Percentiles rank a stretch among this genome's conserved stretches.
Evolutionary conservation across 1,140 invertebrate species (phyloP).

Genomic region (Apis laboriosa): DNA sequence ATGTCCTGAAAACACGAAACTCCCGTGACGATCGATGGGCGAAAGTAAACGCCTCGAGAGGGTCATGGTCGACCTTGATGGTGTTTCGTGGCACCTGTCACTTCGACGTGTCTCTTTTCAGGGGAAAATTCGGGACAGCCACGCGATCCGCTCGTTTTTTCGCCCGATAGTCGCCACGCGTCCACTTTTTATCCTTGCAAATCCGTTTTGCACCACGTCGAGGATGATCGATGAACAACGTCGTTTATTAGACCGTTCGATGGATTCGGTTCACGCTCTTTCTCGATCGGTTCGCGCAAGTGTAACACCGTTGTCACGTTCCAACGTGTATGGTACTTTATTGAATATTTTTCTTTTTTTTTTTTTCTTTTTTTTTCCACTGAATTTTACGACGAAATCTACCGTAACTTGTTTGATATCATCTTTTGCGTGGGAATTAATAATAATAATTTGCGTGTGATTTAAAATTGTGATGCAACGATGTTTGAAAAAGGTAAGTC

Average conservation of each 20-base stretch:
- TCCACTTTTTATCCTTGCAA: conserved; percentile 29
- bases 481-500: no score
- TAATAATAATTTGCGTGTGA: no score
- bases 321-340: no score
- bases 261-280: background rate
- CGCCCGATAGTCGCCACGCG: background rate
- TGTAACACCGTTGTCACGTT: background rate
- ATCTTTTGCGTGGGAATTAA: no score
- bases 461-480: no score
- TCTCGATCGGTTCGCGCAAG: background rate
- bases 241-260: conserved; percentile 19
- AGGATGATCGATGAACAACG: conserved; percentile 42
- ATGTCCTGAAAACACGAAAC: conserved; percentile 38
- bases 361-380: background rate
- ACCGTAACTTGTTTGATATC: no score
- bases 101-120: conserved; percentile 19
- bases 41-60: conserved; percentile 51
- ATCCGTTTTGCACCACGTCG: conserved; percentile 17
- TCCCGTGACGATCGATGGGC: conserved; percentile 39
- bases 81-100: conserved; percentile 44
- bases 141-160: background rate
- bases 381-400: no score
- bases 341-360: background rate
- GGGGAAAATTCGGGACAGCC: background rate
- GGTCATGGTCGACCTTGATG: conserved; percentile 53